phyloP scores from a whole-genome alignment of 1,140 invertebrate species.

The Dendroctonus valens region DNA sequence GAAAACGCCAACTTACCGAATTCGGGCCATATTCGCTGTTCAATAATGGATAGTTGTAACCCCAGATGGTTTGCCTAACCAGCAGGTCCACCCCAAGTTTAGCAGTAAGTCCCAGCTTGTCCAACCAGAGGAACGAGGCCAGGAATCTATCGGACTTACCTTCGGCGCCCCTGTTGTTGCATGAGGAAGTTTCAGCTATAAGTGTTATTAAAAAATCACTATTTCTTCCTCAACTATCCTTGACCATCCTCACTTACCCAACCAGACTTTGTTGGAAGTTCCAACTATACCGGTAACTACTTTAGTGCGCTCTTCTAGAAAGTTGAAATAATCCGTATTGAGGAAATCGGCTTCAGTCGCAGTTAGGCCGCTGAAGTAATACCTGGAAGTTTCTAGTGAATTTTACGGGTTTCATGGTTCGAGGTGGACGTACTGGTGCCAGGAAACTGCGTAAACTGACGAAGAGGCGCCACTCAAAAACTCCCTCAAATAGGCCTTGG shows the following conservation, averaged over 20 bases:
- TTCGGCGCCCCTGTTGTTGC: slow-evolving; percentile 71
- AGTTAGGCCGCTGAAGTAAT: neutral
- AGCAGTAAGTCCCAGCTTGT: slow-evolving; percentile 73
- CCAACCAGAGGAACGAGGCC: slow-evolving; percentile 72
- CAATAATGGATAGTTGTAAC: slow-evolving; percentile 66
- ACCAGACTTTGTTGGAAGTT: neutral
- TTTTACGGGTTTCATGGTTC: too few relatives aligned
- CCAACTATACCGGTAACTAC: neutral
- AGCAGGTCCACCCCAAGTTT: slow-evolving; percentile 63
- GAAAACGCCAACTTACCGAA: slow-evolving; percentile 48
- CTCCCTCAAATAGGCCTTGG: neutral
- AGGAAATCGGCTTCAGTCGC: neutral
- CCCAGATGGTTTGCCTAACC: slow-evolving; percentile 68
- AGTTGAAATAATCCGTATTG: neutral
- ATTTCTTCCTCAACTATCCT: too few relatives aligned
- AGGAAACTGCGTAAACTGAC: neutral
- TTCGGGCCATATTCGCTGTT: slow-evolving; percentile 60
- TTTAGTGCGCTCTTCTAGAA: neutral
- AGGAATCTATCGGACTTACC: slow-evolving; percentile 69
- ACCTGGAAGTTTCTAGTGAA: neutral
- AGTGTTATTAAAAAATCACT: too few relatives aligned
- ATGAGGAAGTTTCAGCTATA: slow-evolving; percentile 68
- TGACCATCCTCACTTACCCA: neutral
- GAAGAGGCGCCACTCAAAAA: neutral
- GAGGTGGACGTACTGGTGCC: neutral